These are phyloP conservation scores for Paraplagusia blochii DNA, from an alignment of 2,113 vertebrate genomes.

Conservation along the genomic window DNA sequence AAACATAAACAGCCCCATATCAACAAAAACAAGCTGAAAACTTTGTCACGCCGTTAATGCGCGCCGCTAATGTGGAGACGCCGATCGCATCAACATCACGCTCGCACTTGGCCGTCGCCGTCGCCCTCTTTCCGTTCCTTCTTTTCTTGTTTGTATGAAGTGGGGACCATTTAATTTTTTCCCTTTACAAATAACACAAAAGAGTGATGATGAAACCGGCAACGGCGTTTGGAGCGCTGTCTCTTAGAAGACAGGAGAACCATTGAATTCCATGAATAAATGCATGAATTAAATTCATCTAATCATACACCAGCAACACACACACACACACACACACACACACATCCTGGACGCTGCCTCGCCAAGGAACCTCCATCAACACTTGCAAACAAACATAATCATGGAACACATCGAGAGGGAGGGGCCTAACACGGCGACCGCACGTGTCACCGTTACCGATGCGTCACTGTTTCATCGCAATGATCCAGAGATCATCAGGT, in stretches of 20 bases:
- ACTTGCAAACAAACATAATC: constrained; percentile 68
- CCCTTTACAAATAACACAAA: constrained; percentile 72
- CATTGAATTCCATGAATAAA: constrained; percentile 76
- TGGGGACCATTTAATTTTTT: constrained; percentile 61
- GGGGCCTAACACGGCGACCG: constrained; percentile 61
- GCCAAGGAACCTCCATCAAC: constrained; percentile 50
- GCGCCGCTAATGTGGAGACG: constrained; percentile 59
- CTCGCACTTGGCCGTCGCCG: constrained; percentile 53
- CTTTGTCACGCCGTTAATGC: constrained; percentile 61
- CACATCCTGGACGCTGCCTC: constrained; percentile 27
- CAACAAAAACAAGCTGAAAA: constrained; percentile 65
- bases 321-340: constrained; percentile 5
- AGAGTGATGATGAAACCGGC: constrained; percentile 69
- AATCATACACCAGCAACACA: constrained; percentile 70
- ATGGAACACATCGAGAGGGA: constrained; percentile 44
- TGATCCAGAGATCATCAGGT: constrained; percentile 67
- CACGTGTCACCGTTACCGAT: constrained; percentile 60
- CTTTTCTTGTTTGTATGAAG: constrained; percentile 59
- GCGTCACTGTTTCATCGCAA: constrained; percentile 65
- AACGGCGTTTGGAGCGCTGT: constrained; percentile 61
- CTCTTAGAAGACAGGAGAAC: constrained; percentile 65
- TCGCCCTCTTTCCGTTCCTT: constrained; percentile 58
- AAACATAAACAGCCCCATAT: constrained; percentile 50
- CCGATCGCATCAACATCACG: constrained; percentile 53
- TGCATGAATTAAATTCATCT: constrained; percentile 77